Evolutionary conservation across 2,888 invertebrate genomes (phyloP).

Genomic region (Stenolophus ochropezus): DNA sequence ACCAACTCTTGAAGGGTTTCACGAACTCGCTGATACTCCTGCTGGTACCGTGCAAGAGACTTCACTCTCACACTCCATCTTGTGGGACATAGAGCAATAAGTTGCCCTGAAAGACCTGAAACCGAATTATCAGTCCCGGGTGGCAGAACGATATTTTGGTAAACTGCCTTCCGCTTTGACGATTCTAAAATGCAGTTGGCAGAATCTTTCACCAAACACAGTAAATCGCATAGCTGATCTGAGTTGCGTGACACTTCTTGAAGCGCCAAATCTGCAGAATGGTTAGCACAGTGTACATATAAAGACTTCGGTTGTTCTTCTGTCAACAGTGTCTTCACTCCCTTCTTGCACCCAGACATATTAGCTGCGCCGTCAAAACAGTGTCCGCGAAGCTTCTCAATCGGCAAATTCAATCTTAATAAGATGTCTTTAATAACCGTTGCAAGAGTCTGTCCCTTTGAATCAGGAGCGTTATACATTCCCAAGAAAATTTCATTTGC

Average conservation of each 20-base stretch:
- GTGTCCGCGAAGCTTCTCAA: conserved; percentile 19
- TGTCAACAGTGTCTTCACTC: conserved; percentile 1
- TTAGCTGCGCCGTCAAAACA: conserved; percentile 22
- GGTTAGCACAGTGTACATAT: conserved; percentile 12
- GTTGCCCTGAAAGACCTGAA: not conserved
- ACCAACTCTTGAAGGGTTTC: conserved; percentile 1
- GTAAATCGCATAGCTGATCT: not conserved
- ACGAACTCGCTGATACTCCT: not conserved
- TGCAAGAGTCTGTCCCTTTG: conserved; percentile 2
- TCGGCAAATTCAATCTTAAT: conserved; percentile 1
- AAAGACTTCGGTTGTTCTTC: conserved; percentile 14
- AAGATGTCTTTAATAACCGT: conserved; percentile 11
- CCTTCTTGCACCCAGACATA: conserved; percentile 21
- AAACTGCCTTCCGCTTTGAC: not conserved
- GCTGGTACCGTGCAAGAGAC: not conserved
- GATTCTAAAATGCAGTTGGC: conserved; percentile 16
- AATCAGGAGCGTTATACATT: conserved; percentile 34
- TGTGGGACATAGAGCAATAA: conserved; percentile 11
- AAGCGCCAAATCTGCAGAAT: conserved; percentile 10
- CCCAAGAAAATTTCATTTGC: conserved; percentile 5
- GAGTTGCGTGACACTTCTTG: not conserved
- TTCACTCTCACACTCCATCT: not conserved
- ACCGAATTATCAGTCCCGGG: not conserved
- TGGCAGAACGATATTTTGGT: conserved; percentile 7
- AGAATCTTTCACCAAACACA: conserved; percentile 1